phyloP scores from a whole-genome alignment of 2,113 vertebrate genomes.

The Cairina moschata region DNA sequence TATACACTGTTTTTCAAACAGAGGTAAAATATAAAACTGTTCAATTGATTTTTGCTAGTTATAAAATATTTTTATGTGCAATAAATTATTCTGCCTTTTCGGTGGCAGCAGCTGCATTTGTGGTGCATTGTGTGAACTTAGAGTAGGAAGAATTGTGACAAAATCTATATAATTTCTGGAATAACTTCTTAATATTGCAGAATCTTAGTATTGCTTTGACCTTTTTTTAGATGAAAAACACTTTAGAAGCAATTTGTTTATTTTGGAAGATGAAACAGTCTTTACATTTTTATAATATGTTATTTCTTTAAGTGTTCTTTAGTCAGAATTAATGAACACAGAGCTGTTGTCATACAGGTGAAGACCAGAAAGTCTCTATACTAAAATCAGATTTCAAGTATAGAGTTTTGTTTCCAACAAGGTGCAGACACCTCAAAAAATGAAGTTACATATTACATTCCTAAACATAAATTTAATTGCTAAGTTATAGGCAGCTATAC shows the following conservation, averaged over 20 bases:
- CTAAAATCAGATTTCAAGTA: background rate
- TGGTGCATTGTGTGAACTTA: background rate
- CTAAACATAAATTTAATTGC: background rate
- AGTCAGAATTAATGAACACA: background rate
- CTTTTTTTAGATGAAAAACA: background rate
- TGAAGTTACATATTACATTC: background rate
- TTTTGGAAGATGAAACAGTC: conserved; percentile 14
- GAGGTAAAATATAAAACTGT: background rate
- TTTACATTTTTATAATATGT: background rate
- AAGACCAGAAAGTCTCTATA: background rate
- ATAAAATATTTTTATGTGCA: conserved; percentile 19
- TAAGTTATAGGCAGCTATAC: background rate
- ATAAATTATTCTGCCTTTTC: conserved; percentile 24
- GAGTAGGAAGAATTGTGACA: background rate
- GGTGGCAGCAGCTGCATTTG: background rate
- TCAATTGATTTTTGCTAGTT: conserved; percentile 10
- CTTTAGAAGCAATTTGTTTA: background rate
- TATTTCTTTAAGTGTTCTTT: background rate
- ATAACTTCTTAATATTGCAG: conserved; percentile 26
- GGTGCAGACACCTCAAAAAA: background rate
- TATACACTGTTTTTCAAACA: background rate
- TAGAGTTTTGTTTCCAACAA: background rate
- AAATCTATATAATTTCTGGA: conserved; percentile 26
- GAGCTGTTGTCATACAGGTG: background rate
- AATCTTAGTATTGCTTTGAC: conserved; percentile 25